phyloP scores from a whole-genome alignment of 2,113 vertebrate genomes.

The Ia io region DNA sequence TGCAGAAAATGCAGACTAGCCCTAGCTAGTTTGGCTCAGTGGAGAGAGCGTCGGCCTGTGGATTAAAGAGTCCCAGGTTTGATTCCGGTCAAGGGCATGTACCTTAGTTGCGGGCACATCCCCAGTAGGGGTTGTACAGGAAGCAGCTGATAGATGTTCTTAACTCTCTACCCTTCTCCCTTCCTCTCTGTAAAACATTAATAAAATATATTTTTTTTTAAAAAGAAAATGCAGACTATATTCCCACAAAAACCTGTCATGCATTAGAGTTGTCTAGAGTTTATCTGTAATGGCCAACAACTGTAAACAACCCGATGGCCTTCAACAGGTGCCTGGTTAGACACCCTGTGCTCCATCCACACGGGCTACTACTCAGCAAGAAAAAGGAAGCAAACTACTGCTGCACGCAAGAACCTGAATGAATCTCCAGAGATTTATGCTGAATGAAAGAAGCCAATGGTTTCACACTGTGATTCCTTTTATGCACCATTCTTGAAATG shows the following conservation, averaged over 20 bases:
- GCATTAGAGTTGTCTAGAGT: not conserved
- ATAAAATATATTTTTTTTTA: no score
- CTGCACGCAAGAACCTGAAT: not conserved
- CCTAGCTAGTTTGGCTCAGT: no score
- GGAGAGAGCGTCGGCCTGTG: no score
- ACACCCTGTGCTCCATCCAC: not conserved
- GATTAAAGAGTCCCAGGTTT: no score
- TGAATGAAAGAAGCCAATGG: not conserved
- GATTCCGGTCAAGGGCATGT: no score
- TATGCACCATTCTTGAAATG: not conserved
- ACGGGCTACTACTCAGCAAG: not conserved
- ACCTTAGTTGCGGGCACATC: no score
- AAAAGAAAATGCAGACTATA: not conserved
- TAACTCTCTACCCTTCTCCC: no score
- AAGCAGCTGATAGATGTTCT: no score
- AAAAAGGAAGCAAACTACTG: not conserved
- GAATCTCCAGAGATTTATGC: not conserved
- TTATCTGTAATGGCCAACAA: not conserved
- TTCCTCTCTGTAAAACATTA: no score
- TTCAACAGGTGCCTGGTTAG: not conserved
- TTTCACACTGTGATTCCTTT: not conserved
- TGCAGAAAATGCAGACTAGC: not conserved
- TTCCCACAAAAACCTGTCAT: not conserved
- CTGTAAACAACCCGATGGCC: not conserved
- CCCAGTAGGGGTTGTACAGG: no score